Evolutionary conservation across 2,113 vertebrate genomes (phyloP).

Genomic region (Cnemophilus loriae): DNA sequence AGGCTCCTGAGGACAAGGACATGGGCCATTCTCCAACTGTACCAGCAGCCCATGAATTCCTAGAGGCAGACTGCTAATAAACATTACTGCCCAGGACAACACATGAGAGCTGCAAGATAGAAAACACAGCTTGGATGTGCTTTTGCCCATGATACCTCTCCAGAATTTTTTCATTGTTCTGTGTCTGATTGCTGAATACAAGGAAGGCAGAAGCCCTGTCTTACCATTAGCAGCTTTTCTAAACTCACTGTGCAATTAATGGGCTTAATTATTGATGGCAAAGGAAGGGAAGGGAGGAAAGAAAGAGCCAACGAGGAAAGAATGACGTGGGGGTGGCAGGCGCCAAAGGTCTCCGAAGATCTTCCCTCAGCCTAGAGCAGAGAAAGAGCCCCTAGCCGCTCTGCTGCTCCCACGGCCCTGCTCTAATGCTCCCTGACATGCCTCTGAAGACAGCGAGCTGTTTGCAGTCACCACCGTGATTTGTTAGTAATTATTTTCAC

Average conservation of each 20-base stretch:
- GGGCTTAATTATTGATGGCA: conserved; percentile 38
- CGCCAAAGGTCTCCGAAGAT: conserved; percentile 40
- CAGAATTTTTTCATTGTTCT: background rate
- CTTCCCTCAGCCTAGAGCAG: conserved; percentile 22
- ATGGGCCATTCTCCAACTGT: background rate
- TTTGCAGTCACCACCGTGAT: conserved; percentile 98
- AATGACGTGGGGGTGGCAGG: conserved; percentile 28
- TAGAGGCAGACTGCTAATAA: background rate
- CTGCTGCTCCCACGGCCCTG: conserved; percentile 73
- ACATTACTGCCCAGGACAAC: background rate
- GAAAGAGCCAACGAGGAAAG: background rate
- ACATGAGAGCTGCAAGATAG: background rate
- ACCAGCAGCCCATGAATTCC: background rate
- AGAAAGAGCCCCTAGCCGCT: conserved; percentile 45
- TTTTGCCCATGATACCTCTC: background rate
- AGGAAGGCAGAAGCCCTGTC: background rate
- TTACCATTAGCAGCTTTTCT: background rate
- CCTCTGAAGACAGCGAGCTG: conserved; percentile 96
- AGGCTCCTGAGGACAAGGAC: background rate
- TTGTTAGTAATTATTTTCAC: conserved; percentile 99
- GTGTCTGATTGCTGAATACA: background rate
- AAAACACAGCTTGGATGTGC: background rate
- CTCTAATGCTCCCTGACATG: conserved; percentile 97
- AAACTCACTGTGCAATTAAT: background rate
- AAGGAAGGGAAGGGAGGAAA: conserved; percentile 7